Evolutionary conservation across 2,888 invertebrate genomes (phyloP).

Genomic region (Lordiphosa fenestrarum): DNA sequence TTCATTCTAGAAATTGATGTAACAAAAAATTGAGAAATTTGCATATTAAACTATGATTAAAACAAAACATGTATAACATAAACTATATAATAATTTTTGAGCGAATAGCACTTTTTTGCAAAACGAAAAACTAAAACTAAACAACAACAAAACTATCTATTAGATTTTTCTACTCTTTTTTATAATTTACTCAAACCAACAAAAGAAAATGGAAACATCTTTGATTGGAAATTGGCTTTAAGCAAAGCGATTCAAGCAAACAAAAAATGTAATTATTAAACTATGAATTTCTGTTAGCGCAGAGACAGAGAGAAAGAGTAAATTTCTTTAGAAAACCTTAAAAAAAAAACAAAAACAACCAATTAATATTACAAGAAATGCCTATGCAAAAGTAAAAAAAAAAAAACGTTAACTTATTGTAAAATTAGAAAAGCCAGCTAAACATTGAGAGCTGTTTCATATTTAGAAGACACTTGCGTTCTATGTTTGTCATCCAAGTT

Average conservation of each 20-base stretch:
- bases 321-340: conserved; percentile 24
- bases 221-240: conserved; percentile 41
- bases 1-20: conserved; percentile 38
- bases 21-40: conserved; percentile 25
- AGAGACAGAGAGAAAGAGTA: conserved; percentile 8
- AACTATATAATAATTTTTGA: conserved; percentile 62
- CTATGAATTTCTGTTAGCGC: conserved; percentile 14
- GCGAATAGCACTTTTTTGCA: conserved; percentile 70
- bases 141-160: conserved; percentile 53
- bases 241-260: neutral
- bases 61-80: conserved; percentile 25
- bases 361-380: conserved; percentile 39
- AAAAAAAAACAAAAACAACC: conserved; percentile 19
- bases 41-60: conserved; percentile 27
- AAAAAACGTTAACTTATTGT: conserved; percentile 67
- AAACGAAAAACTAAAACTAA: conserved; percentile 53
- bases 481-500: too few species aligned
- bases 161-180: conserved; percentile 75
- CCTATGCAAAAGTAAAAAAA: conserved; percentile 55
- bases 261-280: conserved; percentile 18
- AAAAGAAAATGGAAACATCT: conserved; percentile 41
- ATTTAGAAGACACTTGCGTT: too few species aligned
- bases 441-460: too few species aligned
- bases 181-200: conserved; percentile 62
- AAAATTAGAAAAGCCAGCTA: conserved; percentile 39